Percentiles rank a stretch among this genome's conserved stretches.
Conservation (phyloP, 2,888 invertebrate species). For the Yponomeuta plumbellus region DNA sequence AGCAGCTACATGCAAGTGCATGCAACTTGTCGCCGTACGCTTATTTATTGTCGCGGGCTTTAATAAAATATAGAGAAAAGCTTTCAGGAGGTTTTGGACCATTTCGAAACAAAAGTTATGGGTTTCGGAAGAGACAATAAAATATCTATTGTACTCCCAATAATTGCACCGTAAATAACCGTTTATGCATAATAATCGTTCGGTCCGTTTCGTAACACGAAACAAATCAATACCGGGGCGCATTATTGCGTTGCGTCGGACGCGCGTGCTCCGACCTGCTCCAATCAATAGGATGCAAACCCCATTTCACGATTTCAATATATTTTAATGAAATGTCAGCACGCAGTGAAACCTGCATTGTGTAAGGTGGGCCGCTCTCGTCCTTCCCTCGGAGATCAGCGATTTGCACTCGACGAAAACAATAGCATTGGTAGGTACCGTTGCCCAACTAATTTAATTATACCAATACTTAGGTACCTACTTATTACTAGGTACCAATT, state of each 20-base stretch:
- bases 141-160: conserved; percentile 4
- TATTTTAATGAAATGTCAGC: conserved; percentile 73
- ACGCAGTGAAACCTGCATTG: conserved; percentile 65
- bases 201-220: conserved; percentile 44
- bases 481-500: no score
- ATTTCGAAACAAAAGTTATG: neutral
- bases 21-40: conserved; percentile 14
- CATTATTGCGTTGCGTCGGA: conserved; percentile 35
- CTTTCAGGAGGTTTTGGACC: neutral
- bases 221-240: conserved; percentile 56
- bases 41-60: conserved; percentile 10
- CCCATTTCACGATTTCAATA: conserved; percentile 74
- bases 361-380: conserved; percentile 45
- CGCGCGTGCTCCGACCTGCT: conserved; percentile 51
- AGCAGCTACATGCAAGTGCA: conserved; percentile 63
- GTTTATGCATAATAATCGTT: conserved; percentile 25
- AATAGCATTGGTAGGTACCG: conserved; percentile 27
- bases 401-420: conserved; percentile 40
- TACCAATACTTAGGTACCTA: neutral
- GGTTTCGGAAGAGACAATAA: neutral
- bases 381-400: conserved; percentile 32
- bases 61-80: neutral
- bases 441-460: conserved; percentile 5
- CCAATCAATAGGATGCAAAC: conserved; percentile 70
- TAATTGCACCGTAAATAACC: conserved; percentile 18